A percentile compares a stretch with the other conserved stretches of the same genome.
Conservation (phyloP, 2,888 invertebrate species). For the Limnephilus lunatus region DNA sequence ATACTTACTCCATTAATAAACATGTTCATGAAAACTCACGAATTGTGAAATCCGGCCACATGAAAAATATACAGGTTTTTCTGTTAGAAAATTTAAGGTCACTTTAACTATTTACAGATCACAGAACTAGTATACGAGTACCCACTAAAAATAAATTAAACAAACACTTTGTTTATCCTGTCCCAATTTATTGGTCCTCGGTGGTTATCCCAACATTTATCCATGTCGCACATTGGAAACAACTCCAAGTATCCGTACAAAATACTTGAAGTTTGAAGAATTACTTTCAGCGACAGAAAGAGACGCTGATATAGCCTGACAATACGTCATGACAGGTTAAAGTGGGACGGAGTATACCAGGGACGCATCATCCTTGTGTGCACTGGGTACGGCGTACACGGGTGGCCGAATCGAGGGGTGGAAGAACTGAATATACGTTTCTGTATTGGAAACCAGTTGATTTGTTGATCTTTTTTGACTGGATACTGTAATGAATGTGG, state of each 20-base stretch:
- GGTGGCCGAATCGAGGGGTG: background rate
- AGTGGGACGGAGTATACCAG: constrained; percentile 36
- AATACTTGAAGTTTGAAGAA: constrained; percentile 57
- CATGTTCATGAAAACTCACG: too few species aligned
- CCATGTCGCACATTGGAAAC: constrained; percentile 54
- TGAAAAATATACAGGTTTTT: too few species aligned
- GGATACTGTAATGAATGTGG: too few species aligned
- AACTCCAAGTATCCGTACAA: constrained; percentile 43
- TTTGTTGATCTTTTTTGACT: background rate
- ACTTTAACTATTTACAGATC: background rate
- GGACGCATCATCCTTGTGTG: background rate
- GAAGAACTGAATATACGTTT: background rate
- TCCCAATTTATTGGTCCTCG: background rate
- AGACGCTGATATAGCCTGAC: constrained; percentile 9
- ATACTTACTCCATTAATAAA: too few species aligned
- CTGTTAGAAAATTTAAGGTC: too few species aligned
- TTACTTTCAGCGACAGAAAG: constrained; percentile 41
- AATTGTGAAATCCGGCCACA: too few species aligned
- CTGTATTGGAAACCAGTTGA: background rate
- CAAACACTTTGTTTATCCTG: background rate
- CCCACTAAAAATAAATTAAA: background rate
- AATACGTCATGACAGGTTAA: background rate
- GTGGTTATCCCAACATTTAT: constrained; percentile 26
- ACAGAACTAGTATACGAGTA: background rate
- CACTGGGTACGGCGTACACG: background rate